phyloP scores from a whole-genome alignment of 2,113 vertebrate species.

The Daboia siamensis region DNA sequence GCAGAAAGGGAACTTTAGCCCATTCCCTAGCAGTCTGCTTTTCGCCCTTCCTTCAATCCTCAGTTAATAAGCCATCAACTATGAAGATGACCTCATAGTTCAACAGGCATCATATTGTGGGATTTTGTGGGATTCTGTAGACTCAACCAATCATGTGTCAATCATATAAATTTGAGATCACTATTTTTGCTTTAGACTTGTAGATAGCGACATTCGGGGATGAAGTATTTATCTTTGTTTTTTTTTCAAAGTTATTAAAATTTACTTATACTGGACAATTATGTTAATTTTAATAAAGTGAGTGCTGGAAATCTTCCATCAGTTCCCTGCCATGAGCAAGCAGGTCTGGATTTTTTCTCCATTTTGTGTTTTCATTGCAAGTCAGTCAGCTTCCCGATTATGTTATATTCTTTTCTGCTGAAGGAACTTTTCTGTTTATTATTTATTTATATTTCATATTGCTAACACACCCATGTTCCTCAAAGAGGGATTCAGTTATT shows the following conservation, averaged over 20 bases:
- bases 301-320: not conserved
- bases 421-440: not conserved
- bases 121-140: not conserved
- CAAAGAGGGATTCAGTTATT: not conserved
- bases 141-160: not conserved
- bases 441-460: too few species aligned
- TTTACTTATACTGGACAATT: not conserved
- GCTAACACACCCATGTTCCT: too few species aligned
- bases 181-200: not conserved
- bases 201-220: not conserved
- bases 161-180: not conserved
- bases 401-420: not conserved
- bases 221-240: not conserved
- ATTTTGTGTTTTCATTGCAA: not conserved
- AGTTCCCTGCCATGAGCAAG: not conserved
- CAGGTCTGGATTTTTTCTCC: not conserved
- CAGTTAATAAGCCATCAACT: not conserved
- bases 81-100: not conserved
- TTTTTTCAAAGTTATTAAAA: not conserved
- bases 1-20: not conserved
- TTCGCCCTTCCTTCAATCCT: not conserved
- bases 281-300: not conserved
- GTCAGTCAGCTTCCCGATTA: not conserved
- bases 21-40: not conserved
- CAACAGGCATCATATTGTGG: not conserved